phyloP scores from a whole-genome alignment of 2,888 invertebrate species.

The Andrena haemorrhoa region DNA sequence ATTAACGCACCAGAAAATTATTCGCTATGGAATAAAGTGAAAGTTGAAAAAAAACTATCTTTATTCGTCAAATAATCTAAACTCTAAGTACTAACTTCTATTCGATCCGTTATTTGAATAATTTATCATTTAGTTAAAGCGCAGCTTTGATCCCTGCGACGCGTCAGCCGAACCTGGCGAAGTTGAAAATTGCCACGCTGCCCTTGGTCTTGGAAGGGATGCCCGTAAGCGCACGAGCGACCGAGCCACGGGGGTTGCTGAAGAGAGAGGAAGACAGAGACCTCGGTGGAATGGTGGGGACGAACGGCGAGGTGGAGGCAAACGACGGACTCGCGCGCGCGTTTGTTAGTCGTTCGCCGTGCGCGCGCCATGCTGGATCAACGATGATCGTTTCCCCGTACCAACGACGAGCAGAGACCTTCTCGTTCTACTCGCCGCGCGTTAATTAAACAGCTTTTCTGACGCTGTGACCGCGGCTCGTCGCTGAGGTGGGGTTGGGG shows the following conservation, averaged over 20 bases:
- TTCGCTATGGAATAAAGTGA: no score
- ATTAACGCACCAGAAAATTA: no score
- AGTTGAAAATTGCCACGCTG: slow-evolving; percentile 26
- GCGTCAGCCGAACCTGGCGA: background rate
- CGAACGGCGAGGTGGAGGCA: slow-evolving; percentile 60
- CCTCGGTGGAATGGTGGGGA: slow-evolving; percentile 44
- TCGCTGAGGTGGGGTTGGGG: slow-evolving; percentile 30
- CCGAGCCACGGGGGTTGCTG: slow-evolving; percentile 33
- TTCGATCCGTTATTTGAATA: no score
- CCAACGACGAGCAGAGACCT: slow-evolving; percentile 1
- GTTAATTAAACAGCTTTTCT: slow-evolving; percentile 21
- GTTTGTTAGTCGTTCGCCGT: slow-evolving; percentile 80
- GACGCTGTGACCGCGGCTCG: slow-evolving; percentile 23
- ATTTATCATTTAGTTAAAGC: no score
- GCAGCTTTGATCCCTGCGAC: no score
- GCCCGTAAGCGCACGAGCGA: slow-evolving; percentile 2
- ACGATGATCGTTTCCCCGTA: slow-evolving; percentile 25
- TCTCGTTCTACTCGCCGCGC: slow-evolving; percentile 9
- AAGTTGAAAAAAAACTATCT: no score
- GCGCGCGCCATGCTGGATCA: slow-evolving; percentile 74
- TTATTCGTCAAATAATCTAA: no score
- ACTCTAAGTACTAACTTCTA: no score
- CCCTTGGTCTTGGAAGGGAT: background rate
- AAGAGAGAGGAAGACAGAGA: slow-evolving; percentile 46
- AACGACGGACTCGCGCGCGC: slow-evolving; percentile 67